Conservation (phyloP, 2,113 vertebrate species). For the Catharus bicknelli region DNA sequence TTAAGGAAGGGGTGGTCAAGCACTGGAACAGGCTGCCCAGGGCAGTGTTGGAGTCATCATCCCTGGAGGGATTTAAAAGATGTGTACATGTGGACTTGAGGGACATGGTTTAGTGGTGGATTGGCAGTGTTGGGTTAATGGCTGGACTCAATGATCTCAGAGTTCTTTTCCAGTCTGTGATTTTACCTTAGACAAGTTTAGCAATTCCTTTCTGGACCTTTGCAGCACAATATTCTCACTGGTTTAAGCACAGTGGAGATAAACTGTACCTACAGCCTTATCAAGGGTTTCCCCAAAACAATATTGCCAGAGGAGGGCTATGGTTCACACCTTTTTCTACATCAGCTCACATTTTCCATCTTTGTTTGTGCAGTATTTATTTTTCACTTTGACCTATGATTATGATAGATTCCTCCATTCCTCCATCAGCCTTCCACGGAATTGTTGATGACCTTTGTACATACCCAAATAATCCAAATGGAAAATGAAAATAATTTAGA, state of each 20-base stretch:
- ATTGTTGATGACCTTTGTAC: background rate
- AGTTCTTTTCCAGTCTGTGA: background rate
- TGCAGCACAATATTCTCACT: background rate
- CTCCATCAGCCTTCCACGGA: background rate
- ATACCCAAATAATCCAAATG: background rate
- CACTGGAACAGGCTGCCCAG: background rate
- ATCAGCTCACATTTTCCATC: background rate
- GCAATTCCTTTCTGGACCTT: background rate
- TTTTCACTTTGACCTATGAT: background rate
- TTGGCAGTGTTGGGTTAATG: background rate
- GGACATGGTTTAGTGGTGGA: background rate
- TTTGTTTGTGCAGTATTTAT: background rate
- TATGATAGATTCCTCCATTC: background rate
- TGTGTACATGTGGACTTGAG: background rate
- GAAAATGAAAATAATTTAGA: conserved; percentile 12
- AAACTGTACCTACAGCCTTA: background rate
- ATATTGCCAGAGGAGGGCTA: background rate
- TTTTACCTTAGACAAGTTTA: background rate
- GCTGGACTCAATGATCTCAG: background rate
- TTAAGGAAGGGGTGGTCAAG: background rate
- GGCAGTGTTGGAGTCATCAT: background rate
- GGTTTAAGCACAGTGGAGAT: background rate
- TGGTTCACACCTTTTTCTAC: background rate
- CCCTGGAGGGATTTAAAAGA: background rate
- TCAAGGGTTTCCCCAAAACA: background rate